These are phyloP conservation scores for Oncorhynchus tshawytscha DNA, from an alignment of 2,113 vertebrate species.

Conservation along the genomic window DNA sequence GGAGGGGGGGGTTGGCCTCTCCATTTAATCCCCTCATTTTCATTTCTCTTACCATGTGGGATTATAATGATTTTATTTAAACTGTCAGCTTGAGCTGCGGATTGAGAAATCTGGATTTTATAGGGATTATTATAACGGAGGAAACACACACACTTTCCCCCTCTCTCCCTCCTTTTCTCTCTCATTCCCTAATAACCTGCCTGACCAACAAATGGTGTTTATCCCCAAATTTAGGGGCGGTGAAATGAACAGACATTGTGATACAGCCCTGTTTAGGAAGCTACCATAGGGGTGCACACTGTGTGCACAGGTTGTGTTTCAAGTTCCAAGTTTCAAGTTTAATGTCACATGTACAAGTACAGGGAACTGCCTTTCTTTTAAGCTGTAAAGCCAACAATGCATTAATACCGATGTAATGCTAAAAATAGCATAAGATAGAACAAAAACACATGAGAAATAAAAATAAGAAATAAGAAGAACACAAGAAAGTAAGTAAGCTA, in stretches of 20 bases:
- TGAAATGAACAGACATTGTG: slow-evolving; percentile 30
- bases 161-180: slow-evolving; percentile 43
- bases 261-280: slow-evolving; percentile 21
- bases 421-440: no score
- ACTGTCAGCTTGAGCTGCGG: slow-evolving; percentile 97
- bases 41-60: slow-evolving; percentile 95
- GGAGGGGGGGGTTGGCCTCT: slow-evolving; percentile 44
- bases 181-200: slow-evolving; percentile 63
- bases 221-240: slow-evolving; percentile 42
- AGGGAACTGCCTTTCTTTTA: no score
- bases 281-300: no score
- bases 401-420: no score
- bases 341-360: no score
- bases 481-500: no score
- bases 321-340: no score
- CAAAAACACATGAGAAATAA: no score
- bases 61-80: slow-evolving; percentile 99
- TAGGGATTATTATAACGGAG: slow-evolving; percentile 88
- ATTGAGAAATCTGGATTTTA: slow-evolving; percentile 98
- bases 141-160: slow-evolving; percentile 39
- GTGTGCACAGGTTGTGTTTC: no score
- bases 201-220: slow-evolving; percentile 64
- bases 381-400: no score
- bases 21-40: slow-evolving; percentile 85
- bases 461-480: no score